Evolutionary conservation across 1,140 invertebrate species (phyloP), one percentile per base, ranked within the genome.

Genomic region (Lepidurus apus): DNA sequence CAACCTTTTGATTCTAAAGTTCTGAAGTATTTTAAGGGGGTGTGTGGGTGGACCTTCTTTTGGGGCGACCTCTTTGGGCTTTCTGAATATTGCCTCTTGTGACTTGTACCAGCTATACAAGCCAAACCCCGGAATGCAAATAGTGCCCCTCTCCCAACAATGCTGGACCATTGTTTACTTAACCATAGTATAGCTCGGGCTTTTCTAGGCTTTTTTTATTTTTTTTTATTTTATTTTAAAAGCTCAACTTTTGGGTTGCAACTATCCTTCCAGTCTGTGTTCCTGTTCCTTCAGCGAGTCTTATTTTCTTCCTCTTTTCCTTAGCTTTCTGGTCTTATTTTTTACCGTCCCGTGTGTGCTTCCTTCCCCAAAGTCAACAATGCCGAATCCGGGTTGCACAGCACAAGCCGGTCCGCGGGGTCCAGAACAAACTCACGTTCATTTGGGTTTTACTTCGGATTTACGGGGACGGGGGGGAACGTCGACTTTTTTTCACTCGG

Each of bases 331-430:
- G 1, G 8, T 21, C 53, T 13, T 65, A 17, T 65, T 34, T 34
- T 34, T 34, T 34, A 34, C 2, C 34, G 34, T 34, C 34, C 34
- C 34, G 21, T 21, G 53, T 65, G 53, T 65, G 53, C 53, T 65
- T 21, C 53, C 53, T 65, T 65, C 13, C 53, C 53, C 53, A 65
- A 65, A 65, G 53, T 65, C 53, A 65, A 65, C 53, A 65, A 65
- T 65, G 13, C 53, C 53, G 21, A 65, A 65, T 65, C 53, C 53
- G 53, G 53, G 53, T 65, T 65, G 53, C 53, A 65, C 9, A 65
- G 53, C 53, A 13, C 53, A 9, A 65, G 53, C 53, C 4, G n/a
- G 21, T 65, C 53, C 53, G n/a, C 10, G 53, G 13, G 17, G 53
- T 65, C 21, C 53, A 7, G 53, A 65, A 21, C 53, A 13, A 65